These are phyloP conservation scores for Pangasius sanitwongsei DNA, from an alignment of 2,797 vertebrate genomes.

Conservation along the genomic window DNA sequence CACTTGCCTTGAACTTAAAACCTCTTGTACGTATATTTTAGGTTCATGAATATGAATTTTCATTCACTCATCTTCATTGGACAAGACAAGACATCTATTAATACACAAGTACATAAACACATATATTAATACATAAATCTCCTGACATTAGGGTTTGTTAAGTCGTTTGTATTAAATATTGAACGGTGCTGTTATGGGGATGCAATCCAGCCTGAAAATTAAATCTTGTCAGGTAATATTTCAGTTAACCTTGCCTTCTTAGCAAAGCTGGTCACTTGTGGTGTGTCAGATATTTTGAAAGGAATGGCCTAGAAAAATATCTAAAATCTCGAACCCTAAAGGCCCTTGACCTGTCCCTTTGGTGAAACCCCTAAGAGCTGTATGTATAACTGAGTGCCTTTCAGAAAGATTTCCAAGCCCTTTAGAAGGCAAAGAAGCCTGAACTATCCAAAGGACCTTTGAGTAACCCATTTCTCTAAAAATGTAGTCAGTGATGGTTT, in stretches of 20 bases:
- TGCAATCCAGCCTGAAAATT: background rate
- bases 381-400: background rate
- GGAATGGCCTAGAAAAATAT: background rate
- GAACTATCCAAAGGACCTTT: background rate
- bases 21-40: background rate
- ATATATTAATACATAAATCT: background rate
- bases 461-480: background rate
- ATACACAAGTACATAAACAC: too few species aligned
- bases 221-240: background rate
- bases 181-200: background rate
- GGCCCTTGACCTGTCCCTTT: background rate
- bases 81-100: too few species aligned
- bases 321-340: background rate
- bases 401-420: background rate
- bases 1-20: background rate
- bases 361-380: background rate
- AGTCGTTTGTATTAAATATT: background rate
- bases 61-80: background rate
- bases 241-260: background rate
- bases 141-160: background rate
- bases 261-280: background rate
- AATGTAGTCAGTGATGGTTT: background rate
- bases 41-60: background rate
- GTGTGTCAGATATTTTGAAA: background rate
- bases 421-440: background rate